Conservation (phyloP, 2,888 invertebrate genomes). For the Erpobdella octoculata region DNA sequence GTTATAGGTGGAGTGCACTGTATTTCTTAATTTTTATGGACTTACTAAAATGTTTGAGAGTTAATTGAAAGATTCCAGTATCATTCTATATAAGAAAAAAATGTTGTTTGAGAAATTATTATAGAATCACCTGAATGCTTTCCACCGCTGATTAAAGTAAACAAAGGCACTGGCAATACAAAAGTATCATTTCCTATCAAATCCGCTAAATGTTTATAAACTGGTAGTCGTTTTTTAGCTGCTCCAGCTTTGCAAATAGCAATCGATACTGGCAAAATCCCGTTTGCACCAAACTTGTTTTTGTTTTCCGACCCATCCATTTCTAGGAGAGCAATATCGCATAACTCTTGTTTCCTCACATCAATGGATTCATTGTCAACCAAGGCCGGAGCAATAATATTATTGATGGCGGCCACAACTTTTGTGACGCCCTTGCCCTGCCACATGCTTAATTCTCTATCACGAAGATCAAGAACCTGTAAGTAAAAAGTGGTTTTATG, state of each 20-base stretch:
- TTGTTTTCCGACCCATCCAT: conserved; percentile 97
- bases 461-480: conserved; percentile 94
- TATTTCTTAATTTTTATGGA: no score
- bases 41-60: no score
- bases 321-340: conserved; percentile 76
- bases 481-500: no score
- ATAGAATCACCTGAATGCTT: conserved; percentile 8
- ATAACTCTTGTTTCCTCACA: conserved; percentile 73
- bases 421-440: conserved; percentile 91
- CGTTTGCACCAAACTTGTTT: conserved; percentile 37
- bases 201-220: conserved; percentile 77
- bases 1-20: no score
- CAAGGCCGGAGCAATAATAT: conserved; percentile 56
- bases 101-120: neutral
- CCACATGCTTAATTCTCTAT: conserved; percentile 77
- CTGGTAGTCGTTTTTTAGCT: conserved; percentile 61
- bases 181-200: conserved; percentile 58
- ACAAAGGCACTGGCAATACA: conserved; percentile 19
- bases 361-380: conserved; percentile 58
- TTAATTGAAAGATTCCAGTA: no score
- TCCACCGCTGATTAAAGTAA: conserved; percentile 22
- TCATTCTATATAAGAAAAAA: no score
- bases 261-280: conserved; percentile 81
- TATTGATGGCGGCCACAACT: conserved; percentile 84
- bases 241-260: conserved; percentile 96